These are phyloP conservation scores for Syngnathus typhle DNA, from an alignment of 2,113 vertebrate species.

Conservation along the genomic window DNA sequence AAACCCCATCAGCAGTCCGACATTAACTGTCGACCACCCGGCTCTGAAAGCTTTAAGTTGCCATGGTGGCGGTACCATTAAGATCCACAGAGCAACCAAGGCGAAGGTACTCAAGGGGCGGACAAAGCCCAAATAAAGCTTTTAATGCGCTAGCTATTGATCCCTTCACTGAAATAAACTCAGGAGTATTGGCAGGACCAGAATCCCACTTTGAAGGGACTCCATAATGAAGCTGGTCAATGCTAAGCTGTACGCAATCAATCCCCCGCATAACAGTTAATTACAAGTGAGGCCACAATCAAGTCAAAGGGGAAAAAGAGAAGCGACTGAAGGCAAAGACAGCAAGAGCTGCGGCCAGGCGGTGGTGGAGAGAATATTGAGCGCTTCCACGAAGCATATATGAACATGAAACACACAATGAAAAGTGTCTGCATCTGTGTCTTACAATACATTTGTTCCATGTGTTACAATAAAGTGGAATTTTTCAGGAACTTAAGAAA, in stretches of 20 bases:
- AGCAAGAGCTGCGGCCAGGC: conserved; percentile 36
- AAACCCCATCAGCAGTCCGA: conserved; percentile 1
- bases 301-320: conserved; percentile 43
- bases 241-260: conserved; percentile 77
- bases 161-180: conserved; percentile 74
- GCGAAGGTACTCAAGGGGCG: conserved; percentile 59
- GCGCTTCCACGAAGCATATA: conserved; percentile 34
- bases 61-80: conserved; percentile 35
- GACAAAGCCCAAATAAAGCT: conserved; percentile 75
- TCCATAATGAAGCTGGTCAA: conserved; percentile 79
- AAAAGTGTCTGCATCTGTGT: neutral
- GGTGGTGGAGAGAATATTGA: conserved; percentile 44
- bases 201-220: conserved; percentile 77
- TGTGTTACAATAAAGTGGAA: neutral
- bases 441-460: neutral
- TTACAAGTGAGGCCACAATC: conserved; percentile 71
- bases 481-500: too few relatives aligned
- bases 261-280: conserved; percentile 77
- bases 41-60: conserved; percentile 28
- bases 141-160: conserved; percentile 75
- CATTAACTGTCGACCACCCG: conserved; percentile 11
- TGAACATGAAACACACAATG: conserved; percentile 48
- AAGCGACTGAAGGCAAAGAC: conserved; percentile 39
- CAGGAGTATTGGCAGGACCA: conserved; percentile 72
- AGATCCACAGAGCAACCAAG: conserved; percentile 49